Conservation (phyloP, 2,888 invertebrate genomes). For the Pheosia gnoma region DNA sequence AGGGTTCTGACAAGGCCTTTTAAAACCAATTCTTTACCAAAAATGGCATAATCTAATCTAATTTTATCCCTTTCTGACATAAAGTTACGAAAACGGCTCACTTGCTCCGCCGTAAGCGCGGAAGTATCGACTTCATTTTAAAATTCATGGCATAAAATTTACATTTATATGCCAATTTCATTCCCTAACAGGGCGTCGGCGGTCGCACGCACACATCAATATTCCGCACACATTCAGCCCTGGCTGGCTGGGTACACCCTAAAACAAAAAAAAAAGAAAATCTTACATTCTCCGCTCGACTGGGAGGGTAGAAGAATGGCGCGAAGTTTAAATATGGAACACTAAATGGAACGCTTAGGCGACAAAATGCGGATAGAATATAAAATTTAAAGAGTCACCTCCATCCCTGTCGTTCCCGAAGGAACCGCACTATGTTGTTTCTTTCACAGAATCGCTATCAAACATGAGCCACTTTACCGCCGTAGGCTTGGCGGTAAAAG, state of each 20-base stretch:
- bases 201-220: slow-evolving; percentile 81
- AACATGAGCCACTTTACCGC: slow-evolving; percentile 76
- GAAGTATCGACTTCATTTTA: slow-evolving; percentile 83
- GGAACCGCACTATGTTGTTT: slow-evolving; percentile 49
- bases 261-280: slow-evolving; percentile 71
- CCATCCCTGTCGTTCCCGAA: slow-evolving; percentile 61
- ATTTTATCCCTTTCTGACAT: slow-evolving; percentile 73
- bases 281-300: slow-evolving; percentile 72
- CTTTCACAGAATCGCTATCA: slow-evolving; percentile 63
- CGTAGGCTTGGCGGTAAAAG: slow-evolving; percentile 82
- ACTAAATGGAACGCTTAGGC: slow-evolving; percentile 85
- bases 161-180: slow-evolving; percentile 85
- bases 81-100: slow-evolving; percentile 70
- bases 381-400: slow-evolving; percentile 77
- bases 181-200: slow-evolving; percentile 80
- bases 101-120: slow-evolving; percentile 65
- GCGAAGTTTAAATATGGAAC: slow-evolving; percentile 82
- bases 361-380: slow-evolving; percentile 84
- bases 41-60: slow-evolving; percentile 75
- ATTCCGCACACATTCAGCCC: slow-evolving; percentile 74
- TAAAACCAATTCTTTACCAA: slow-evolving; percentile 69
- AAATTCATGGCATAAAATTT: slow-evolving; percentile 85
- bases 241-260: slow-evolving; percentile 59
- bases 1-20: slow-evolving; percentile 46
- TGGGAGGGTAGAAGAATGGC: slow-evolving; percentile 75